phyloP scores from a whole-genome alignment of 2,797 vertebrate species.

The Molossus molossus region DNA sequence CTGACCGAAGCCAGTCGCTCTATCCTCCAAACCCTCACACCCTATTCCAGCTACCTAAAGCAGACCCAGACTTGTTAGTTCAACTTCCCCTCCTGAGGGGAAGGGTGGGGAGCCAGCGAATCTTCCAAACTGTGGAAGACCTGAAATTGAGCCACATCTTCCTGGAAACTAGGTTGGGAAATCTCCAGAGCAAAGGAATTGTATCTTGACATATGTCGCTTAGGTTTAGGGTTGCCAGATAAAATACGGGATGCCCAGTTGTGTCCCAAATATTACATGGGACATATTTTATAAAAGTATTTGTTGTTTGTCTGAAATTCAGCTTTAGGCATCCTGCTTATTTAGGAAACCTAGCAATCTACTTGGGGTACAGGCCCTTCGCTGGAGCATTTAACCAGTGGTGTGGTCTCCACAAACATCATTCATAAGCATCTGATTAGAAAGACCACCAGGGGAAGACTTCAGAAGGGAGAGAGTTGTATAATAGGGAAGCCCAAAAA shows the following conservation, averaged over 20 bases:
- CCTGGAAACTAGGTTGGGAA: not conserved
- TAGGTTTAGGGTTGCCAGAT: constrained; percentile 19
- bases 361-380: not conserved
- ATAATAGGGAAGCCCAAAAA: not conserved
- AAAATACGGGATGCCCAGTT: constrained; percentile 1
- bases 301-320: constrained; percentile 56
- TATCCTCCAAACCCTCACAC: not conserved
- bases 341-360: not conserved
- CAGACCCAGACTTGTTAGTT: not conserved
- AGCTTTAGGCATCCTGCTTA: not conserved
- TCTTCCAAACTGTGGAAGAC: not conserved
- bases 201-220: not conserved
- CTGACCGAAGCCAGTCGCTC: not conserved
- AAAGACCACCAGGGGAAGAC: not conserved
- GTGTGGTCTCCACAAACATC: not conserved
- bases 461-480: not conserved
- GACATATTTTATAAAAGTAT: not conserved
- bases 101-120: not conserved
- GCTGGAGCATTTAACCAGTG: not conserved
- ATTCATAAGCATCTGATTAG: not conserved
- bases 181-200: not conserved
- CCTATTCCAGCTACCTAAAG: not conserved
- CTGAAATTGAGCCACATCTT: not conserved
- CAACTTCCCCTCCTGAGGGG: not conserved
- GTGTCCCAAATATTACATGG: not conserved